Percentiles rank a stretch among this genome's conserved stretches.
phyloP scores from a whole-genome alignment of 1,140 invertebrate species.

The Anagrus nilaparvatae region DNA sequence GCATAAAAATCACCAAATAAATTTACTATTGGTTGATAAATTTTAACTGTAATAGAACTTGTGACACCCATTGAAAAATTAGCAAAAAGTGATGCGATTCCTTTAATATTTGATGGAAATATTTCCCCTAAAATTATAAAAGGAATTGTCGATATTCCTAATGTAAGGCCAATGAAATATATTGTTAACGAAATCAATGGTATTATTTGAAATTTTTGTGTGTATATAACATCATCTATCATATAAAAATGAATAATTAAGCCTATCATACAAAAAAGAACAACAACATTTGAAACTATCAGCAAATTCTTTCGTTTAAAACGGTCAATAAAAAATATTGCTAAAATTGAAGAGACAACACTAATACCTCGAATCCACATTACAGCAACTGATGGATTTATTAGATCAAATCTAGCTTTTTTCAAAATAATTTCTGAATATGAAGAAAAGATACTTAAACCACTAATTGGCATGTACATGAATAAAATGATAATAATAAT shows the following conservation, averaged over 20 bases:
- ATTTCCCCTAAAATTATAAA: constrained; percentile 60
- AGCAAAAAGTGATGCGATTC: constrained; percentile 55
- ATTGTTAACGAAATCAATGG: constrained; percentile 16
- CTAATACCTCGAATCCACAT: constrained; percentile 58
- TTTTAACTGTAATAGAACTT: constrained; percentile 62
- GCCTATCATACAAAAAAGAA: constrained; percentile 42
- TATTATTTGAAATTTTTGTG: constrained; percentile 24
- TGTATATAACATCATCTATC: constrained; percentile 38
- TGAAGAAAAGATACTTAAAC: constrained; percentile 61
- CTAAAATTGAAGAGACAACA: constrained; percentile 47
- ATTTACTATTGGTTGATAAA: constrained; percentile 53
- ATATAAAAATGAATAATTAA: constrained; percentile 53
- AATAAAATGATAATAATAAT: constrained; percentile 54
- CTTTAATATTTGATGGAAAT: constrained; percentile 57
- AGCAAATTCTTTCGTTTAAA: no score
- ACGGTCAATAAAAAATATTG: constrained; percentile 58
- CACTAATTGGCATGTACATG: constrained; percentile 63
- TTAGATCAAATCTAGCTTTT: no score
- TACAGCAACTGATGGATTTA: no score
- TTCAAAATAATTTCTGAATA: constrained; percentile 67
- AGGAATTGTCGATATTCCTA: constrained; percentile 59
- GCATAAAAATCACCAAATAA: constrained; percentile 37
- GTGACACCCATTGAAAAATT: constrained; percentile 58
- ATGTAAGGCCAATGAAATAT: constrained; percentile 18
- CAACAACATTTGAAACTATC: no score